Conservation (phyloP, 2,797 vertebrate genomes). For the Discoglossus pictus region DNA sequence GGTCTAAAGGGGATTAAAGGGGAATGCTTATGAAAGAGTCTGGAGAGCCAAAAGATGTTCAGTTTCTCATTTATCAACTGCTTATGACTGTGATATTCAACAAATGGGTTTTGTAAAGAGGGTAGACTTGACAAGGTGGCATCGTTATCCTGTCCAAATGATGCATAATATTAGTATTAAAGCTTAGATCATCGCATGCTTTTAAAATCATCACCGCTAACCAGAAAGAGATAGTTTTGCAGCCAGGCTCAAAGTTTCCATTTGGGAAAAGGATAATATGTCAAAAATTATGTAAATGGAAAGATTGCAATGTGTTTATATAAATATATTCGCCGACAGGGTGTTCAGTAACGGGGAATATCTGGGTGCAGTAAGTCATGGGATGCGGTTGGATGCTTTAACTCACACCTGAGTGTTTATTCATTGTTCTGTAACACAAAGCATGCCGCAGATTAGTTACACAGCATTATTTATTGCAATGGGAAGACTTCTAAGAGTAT, state of each 20-base stretch:
- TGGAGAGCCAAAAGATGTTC: constrained; percentile 57
- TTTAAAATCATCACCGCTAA: constrained; percentile 63
- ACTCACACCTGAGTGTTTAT: neutral
- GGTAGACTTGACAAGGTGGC: constrained; percentile 62
- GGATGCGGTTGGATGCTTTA: neutral
- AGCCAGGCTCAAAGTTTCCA: constrained; percentile 55
- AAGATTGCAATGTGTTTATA: constrained; percentile 42
- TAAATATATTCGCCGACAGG: constrained; percentile 9
- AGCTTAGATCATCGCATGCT: constrained; percentile 60
- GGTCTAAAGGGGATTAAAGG: constrained; percentile 55
- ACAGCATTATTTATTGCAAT: constrained; percentile 14
- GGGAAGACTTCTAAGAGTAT: neutral
- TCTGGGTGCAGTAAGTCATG: constrained; percentile 11
- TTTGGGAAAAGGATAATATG: constrained; percentile 40
- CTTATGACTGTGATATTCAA: constrained; percentile 62
- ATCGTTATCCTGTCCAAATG: constrained; percentile 63
- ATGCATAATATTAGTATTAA: constrained; percentile 62
- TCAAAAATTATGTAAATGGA: constrained; percentile 42
- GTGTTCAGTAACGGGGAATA: constrained; percentile 16
- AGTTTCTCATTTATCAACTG: constrained; percentile 63
- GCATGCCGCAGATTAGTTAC: constrained; percentile 19
- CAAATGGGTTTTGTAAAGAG: constrained; percentile 63
- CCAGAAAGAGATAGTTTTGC: neutral
- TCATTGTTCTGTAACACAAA: constrained; percentile 16
- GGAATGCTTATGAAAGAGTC: constrained; percentile 58